A percentile compares a stretch with the other conserved stretches of the same genome.
Evolutionary conservation across 2,888 invertebrate species (phyloP).

Genomic region (Lepidochrysops patricia): DNA sequence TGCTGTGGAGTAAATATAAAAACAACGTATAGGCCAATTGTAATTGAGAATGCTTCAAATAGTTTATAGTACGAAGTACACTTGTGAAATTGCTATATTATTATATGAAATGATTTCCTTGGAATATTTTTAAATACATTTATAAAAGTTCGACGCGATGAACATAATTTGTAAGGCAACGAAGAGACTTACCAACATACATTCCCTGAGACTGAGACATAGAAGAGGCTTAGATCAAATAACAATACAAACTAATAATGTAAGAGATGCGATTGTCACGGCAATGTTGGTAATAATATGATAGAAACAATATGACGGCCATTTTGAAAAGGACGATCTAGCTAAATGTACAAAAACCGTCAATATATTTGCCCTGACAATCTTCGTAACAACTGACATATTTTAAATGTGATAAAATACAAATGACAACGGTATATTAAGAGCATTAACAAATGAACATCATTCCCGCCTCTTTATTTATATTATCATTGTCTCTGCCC

Average conservation of each 20-base stretch:
- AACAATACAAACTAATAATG: conserved; percentile 29
- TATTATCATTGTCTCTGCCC: conserved; percentile 45
- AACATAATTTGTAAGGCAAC: conserved; percentile 67
- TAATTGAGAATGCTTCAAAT: conserved; percentile 53
- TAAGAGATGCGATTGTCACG: background rate
- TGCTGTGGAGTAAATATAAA: conserved; percentile 23
- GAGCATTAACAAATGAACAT: conserved; percentile 33
- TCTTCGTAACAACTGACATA: conserved; percentile 27
- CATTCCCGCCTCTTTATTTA: conserved; percentile 49
- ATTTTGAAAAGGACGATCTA: background rate
- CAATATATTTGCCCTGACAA: conserved; percentile 28
- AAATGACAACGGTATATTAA: conserved; percentile 35
- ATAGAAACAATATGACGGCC: background rate
- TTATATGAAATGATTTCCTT: conserved; percentile 47
- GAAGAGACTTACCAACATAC: conserved; percentile 72
- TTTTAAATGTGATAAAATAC: conserved; percentile 39
- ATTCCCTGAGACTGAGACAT: conserved; percentile 71
- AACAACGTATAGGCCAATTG: conserved; percentile 36
- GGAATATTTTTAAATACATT: conserved; percentile 63
- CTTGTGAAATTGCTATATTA: conserved; percentile 35
- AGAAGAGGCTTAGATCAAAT: conserved; percentile 63
- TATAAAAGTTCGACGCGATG: conserved; percentile 47
- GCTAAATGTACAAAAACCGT: background rate
- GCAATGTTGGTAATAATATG: conserved; percentile 13
- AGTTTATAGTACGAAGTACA: conserved; percentile 50